These are phyloP conservation scores for Sebastes iracundus DNA, from an alignment of 2,797 vertebrate species.

Conservation along the genomic window DNA sequence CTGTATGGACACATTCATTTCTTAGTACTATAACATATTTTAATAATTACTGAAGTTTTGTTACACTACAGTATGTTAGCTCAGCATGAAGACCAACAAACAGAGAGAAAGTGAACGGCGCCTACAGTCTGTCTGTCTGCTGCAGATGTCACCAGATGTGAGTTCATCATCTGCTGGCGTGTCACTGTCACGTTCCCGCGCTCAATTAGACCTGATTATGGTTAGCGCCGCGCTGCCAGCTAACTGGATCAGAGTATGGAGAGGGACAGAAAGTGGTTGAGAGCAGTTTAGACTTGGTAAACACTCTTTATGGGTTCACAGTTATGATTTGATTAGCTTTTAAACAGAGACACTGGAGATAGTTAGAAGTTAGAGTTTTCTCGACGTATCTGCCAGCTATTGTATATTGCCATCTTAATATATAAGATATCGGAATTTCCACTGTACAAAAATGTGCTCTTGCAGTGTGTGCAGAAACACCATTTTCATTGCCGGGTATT, in stretches of 20 bases:
- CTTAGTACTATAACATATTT: no score
- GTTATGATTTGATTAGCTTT: constrained; percentile 4
- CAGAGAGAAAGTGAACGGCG: constrained; percentile 6
- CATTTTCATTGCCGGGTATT: no score
- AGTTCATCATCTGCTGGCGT: constrained; percentile 41
- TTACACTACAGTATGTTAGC: background rate
- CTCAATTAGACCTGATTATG: constrained; percentile 71
- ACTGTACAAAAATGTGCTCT: no score
- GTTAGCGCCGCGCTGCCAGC: constrained; percentile 56
- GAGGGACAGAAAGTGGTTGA: constrained; percentile 40
- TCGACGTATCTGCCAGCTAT: no score
- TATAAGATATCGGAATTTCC: no score
- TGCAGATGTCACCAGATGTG: constrained; percentile 51
- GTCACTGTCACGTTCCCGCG: constrained; percentile 56
- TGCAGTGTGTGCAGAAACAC: no score
- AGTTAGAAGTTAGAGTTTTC: no score
- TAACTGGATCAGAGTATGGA: constrained; percentile 9
- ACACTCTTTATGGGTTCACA: constrained; percentile 16
- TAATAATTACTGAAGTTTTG: no score
- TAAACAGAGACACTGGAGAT: constrained; percentile 1
- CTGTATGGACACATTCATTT: no score
- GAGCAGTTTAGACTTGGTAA: constrained; percentile 37
- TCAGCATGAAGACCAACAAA: background rate
- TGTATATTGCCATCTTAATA: no score
- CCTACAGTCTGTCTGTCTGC: constrained; percentile 38